phyloP scores from a whole-genome alignment of 1,140 invertebrate genomes.

The fruit fly (Drosophila melanogaster) region Release_6_plus_ISO1_MT NT_033779.5:22183501-22184000 shows the following conservation, averaged over 20 bases:
- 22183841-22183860: constrained; percentile 85
- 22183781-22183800: constrained; percentile 84
- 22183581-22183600: constrained; percentile 85
- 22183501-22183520: not conserved
- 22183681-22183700: constrained; percentile 86
- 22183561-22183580: constrained; percentile 86
- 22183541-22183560: constrained; percentile 74
- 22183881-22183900: constrained; percentile 79
- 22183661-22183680: constrained; percentile 85
- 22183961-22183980: too few relatives aligned
- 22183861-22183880: constrained; percentile 85
- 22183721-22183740: constrained; percentile 88
- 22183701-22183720: constrained; percentile 87
- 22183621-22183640: constrained; percentile 85
- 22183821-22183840: constrained; percentile 87
- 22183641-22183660: constrained; percentile 84
- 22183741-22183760: constrained; percentile 86
- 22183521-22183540: constrained; percentile 64
- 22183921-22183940: too few relatives aligned
- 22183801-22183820: constrained; percentile 85
- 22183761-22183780: constrained; percentile 78
- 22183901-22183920: not conserved
- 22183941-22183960: too few relatives aligned
- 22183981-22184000: too few relatives aligned
- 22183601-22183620: constrained; percentile 78